These are phyloP conservation scores for Pseudorhombus dupliciocellatus DNA, from an alignment of 2,113 vertebrate species.

Conservation along the genomic window DNA sequence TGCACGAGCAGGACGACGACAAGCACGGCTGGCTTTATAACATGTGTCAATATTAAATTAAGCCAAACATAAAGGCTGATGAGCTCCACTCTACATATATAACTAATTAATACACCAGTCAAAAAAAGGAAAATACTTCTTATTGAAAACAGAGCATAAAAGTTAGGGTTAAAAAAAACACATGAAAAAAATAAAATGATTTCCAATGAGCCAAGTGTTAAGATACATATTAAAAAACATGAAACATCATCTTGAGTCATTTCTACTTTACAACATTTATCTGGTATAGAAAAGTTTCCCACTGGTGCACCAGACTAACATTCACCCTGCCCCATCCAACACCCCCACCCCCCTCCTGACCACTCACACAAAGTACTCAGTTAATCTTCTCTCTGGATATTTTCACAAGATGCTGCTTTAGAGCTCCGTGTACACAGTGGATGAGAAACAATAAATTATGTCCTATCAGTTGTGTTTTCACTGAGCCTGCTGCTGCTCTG, in stretches of 20 bases:
- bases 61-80: not conserved
- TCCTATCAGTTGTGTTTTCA: slow-evolving; percentile 61
- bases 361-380: slow-evolving; percentile 18
- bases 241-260: not conserved
- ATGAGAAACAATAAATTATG: slow-evolving; percentile 51
- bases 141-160: not conserved
- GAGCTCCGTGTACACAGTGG: slow-evolving; percentile 17
- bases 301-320: not conserved
- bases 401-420: slow-evolving; percentile 37
- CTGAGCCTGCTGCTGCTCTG: slow-evolving; percentile 36
- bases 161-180: not conserved
- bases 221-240: too few relatives aligned
- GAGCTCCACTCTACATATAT: not conserved
- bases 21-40: slow-evolving; percentile 39
- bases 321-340: not conserved
- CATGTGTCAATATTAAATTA: slow-evolving; percentile 16
- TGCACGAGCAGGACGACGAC: slow-evolving; percentile 32
- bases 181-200: too few relatives aligned
- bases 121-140: not conserved
- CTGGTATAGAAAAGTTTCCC: not conserved
- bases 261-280: not conserved
- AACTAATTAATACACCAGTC: not conserved
- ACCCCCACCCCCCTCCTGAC: not conserved
- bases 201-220: not conserved
- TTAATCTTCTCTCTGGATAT: slow-evolving; percentile 34